Percentiles rank a stretch among this genome's conserved stretches.
phyloP scores from a whole-genome alignment of 2,797 vertebrate genomes.

The Carapus acus region DNA sequence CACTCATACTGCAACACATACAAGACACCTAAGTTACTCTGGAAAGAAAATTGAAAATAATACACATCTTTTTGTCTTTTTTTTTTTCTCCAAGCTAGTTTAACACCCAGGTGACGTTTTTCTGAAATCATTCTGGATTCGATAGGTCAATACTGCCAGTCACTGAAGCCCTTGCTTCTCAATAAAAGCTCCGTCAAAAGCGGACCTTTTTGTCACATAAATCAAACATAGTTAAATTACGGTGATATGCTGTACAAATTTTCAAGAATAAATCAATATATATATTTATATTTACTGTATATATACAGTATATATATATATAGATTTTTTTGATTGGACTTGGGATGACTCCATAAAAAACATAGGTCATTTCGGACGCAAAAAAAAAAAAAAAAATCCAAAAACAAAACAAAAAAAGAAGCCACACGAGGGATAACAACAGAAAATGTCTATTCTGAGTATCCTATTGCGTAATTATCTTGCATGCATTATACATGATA shows the following conservation, averaged over 20 bases:
- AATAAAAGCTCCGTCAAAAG: slow-evolving; percentile 65
- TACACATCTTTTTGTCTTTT: slow-evolving; percentile 71
- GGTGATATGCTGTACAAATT: slow-evolving; percentile 79
- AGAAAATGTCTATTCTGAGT: slow-evolving; percentile 73
- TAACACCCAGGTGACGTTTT: slow-evolving; percentile 69
- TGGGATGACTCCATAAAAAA: slow-evolving; percentile 68
- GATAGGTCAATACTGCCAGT: slow-evolving; percentile 74
- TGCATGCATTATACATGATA: slow-evolving; percentile 82
- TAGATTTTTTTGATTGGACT: slow-evolving; percentile 16
- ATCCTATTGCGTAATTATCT: slow-evolving; percentile 77
- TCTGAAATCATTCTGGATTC: slow-evolving; percentile 69
- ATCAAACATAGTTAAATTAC: slow-evolving; percentile 64
- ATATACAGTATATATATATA: slow-evolving; percentile 32
- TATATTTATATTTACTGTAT: slow-evolving; percentile 11
- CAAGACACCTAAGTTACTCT: slow-evolving; percentile 79
- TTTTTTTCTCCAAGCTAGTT: slow-evolving; percentile 68
- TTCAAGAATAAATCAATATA: slow-evolving; percentile 61
- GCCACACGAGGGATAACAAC: slow-evolving; percentile 71
- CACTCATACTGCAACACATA: slow-evolving; percentile 94
- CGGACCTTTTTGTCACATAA: slow-evolving; percentile 61
- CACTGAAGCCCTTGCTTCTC: slow-evolving; percentile 71
- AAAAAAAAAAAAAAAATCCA: too few relatives aligned
- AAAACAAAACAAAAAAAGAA: too few relatives aligned
- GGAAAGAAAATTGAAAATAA: slow-evolving; percentile 75
- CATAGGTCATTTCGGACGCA: slow-evolving; percentile 65